phyloP scores from a whole-genome alignment of 2,797 vertebrate genomes.

The Arremon brunneinucha region DNA sequence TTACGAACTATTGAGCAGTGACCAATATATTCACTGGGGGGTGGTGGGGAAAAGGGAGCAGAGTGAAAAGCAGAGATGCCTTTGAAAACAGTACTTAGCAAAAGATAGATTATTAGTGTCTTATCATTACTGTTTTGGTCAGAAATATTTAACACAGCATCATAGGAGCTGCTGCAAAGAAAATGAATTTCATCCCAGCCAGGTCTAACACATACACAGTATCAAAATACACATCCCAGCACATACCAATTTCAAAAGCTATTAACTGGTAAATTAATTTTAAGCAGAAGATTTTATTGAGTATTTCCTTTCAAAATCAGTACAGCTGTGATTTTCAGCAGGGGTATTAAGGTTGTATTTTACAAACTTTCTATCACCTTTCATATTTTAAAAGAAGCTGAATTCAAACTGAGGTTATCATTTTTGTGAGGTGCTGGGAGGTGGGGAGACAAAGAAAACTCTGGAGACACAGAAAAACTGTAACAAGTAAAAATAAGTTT shows the following conservation, averaged over 20 bases:
- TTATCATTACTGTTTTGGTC: not conserved
- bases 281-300: not conserved
- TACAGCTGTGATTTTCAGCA: not conserved
- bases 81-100: not conserved
- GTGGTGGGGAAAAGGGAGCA: not conserved
- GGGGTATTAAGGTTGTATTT: not conserved
- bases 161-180: not conserved
- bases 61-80: not conserved
- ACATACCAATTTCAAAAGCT: not conserved
- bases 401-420: not conserved
- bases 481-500: not conserved
- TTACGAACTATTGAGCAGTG: not conserved
- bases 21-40: not conserved
- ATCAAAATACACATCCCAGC: not conserved
- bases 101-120: not conserved
- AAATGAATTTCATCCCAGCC: not conserved
- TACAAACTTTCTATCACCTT: not conserved
- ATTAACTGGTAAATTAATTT: not conserved
- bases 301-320: not conserved
- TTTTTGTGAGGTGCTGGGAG: not conserved
- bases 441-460: not conserved
- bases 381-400: not conserved
- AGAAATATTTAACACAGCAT: not conserved
- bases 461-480: not conserved
- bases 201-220: not conserved